Evolutionary conservation across 2,888 invertebrate genomes (phyloP), one percentile per base, ranked within the genome.

Genomic region (Melipona bicolor): DNA sequence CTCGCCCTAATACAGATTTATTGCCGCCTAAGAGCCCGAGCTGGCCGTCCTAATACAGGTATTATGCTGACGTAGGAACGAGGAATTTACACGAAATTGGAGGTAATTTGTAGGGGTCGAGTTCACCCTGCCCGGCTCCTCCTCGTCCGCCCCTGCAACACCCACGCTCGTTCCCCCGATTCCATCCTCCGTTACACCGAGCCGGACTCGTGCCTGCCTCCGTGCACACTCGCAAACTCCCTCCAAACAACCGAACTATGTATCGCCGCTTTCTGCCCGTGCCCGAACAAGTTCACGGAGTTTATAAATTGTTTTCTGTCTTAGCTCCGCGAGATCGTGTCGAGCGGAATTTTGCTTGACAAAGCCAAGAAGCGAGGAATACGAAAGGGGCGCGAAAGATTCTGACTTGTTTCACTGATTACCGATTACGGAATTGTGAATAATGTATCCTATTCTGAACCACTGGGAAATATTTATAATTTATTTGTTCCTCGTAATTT

Each of bases 1-100:
- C 85, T 88, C 85, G 73, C 85, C 84, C 90, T 93, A 93, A 94
- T 94, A 91, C 92, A 92, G 91, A 94, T 94, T 93, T 94, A 94
- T 94, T 90, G 92, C 90, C 84, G 83, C 89, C 87, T 92, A 91
- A 92, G 91, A 91, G 91, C 91, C 81, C 69, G 83, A 90, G 85
- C 89, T 84, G 80, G 89, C 83, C 86, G 88, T 87, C 90, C 91
- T 92, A 93, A 93, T 93, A 91, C 91, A 91, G 93, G 92, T 91
- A 92, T 93, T 92, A 92, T 90, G 90, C 89, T 87, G 87, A 90
- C 88, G 91, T 87, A 88, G 91, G 90, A 88, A 85, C 89, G 84
- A 81, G 91, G 90, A 93, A 93, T 93, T 93, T 91, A 89, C 91
- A 91, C 89, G 91, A 92, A 93, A 94, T 93, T 91, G 92, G 91